Conservation (phyloP, 2,113 vertebrate genomes). For the Rhegmatorhina hoffmannsi region DNA sequence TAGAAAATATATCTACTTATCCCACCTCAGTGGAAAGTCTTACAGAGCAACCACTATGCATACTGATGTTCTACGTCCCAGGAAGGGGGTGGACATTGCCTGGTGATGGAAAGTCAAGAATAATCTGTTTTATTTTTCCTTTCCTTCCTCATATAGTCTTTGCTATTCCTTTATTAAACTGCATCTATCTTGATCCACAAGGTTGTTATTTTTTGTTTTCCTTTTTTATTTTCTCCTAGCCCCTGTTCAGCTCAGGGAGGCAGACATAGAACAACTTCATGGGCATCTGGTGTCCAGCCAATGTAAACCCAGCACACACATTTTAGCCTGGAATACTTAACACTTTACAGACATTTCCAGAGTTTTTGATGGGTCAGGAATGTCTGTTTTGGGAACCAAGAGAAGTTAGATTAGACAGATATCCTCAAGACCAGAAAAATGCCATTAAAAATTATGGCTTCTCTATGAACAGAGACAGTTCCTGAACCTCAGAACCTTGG, state of each 20-base stretch:
- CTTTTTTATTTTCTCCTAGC: neutral
- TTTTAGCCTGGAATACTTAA: neutral
- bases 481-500: neutral
- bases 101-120: neutral
- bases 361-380: neutral
- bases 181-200: neutral
- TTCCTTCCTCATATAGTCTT: neutral
- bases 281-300: neutral
- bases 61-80: neutral
- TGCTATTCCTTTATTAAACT: neutral
- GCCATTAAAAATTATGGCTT: neutral
- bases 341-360: neutral
- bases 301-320: neutral
- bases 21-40: fast-evolving
- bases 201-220: neutral
- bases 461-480: neutral
- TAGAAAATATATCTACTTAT: neutral
- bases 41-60: neutral
- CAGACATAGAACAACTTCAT: neutral
- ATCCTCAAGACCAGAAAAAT: neutral
- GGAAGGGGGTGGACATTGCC: neutral
- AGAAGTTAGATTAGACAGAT: neutral
- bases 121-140: neutral
- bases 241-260: neutral
- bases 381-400: neutral